Evolutionary conservation across 1,140 invertebrate genomes (phyloP).

Genomic region (Sitobion miscanthi): DNA sequence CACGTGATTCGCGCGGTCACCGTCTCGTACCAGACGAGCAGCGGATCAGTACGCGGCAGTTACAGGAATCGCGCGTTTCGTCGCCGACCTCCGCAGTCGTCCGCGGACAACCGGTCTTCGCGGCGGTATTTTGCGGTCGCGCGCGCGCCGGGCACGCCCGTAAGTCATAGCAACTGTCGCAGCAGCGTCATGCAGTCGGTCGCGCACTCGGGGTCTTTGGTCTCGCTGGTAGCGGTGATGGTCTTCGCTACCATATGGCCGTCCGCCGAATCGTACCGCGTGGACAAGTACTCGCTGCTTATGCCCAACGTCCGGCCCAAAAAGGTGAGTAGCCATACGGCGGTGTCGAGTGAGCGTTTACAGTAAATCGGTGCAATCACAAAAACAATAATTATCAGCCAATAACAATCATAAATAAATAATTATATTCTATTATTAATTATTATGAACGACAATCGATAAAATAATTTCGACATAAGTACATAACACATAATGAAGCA

Average conservation of each 20-base stretch:
- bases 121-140: not conserved
- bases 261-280: constrained; percentile 55
- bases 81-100: not conserved
- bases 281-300: constrained; percentile 69
- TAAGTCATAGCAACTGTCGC: not conserved
- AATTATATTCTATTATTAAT: too few relatives aligned
- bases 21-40: not conserved
- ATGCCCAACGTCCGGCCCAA: constrained; percentile 77
- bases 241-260: constrained; percentile 17
- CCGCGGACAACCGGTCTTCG: constrained; percentile 24
- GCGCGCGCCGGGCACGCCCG: not conserved
- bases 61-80: not conserved
- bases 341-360: too few relatives aligned
- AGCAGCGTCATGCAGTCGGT: not conserved
- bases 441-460: too few relatives aligned
- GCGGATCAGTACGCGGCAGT: not conserved
- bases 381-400: too few relatives aligned
- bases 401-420: too few relatives aligned
- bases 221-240: not conserved
- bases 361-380: too few relatives aligned
- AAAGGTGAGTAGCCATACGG: constrained; percentile 65
- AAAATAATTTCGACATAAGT: too few relatives aligned
- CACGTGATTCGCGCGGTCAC: not conserved
- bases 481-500: too few relatives aligned
- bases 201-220: not conserved